Conservation (phyloP, 2,888 invertebrate species). For the Stictocephala bisonia region DNA sequence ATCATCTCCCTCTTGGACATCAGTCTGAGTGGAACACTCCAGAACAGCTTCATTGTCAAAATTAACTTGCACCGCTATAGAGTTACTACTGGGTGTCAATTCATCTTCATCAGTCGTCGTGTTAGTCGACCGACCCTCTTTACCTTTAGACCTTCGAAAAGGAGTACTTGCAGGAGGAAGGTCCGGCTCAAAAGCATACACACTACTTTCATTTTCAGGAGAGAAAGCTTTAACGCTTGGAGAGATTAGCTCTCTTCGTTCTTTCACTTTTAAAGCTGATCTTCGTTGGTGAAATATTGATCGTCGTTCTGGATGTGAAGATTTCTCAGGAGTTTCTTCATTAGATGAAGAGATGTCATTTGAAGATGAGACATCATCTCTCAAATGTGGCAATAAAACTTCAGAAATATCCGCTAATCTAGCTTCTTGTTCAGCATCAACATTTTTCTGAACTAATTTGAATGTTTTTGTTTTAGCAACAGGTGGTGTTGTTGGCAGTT, state of each 20-base stretch:
- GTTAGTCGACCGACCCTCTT: slow-evolving; percentile 62
- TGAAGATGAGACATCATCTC: slow-evolving; percentile 53
- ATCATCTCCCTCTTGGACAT: slow-evolving; percentile 64
- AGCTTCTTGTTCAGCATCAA: neutral
- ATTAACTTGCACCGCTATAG: slow-evolving; percentile 69
- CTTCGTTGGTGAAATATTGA: slow-evolving; percentile 66
- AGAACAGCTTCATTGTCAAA: slow-evolving; percentile 63
- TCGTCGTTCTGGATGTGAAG: slow-evolving; percentile 49
- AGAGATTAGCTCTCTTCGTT: slow-evolving; percentile 66
- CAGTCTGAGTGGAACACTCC: slow-evolving; percentile 65
- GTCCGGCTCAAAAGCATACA: slow-evolving; percentile 78
- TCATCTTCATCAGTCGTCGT: slow-evolving; percentile 66
- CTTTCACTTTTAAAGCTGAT: slow-evolving; percentile 67
- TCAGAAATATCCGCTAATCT: slow-evolving; percentile 23
- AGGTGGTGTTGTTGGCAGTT: neutral
- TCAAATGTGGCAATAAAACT: slow-evolving; percentile 52
- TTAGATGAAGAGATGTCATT: slow-evolving; percentile 42
- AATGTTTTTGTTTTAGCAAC: slow-evolving; percentile 3
- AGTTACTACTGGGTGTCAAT: slow-evolving; percentile 64
- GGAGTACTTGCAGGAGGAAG: slow-evolving; percentile 68
- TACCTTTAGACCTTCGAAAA: slow-evolving; percentile 65
- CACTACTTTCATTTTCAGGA: slow-evolving; percentile 76
- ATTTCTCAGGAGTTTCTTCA: slow-evolving; percentile 50
- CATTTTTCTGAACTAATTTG: slow-evolving; percentile 16
- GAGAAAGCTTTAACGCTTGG: slow-evolving; percentile 71